A percentile compares a stretch with the other conserved stretches of the same genome.
Conservation (phyloP, 2,888 invertebrate genomes). For the Galeruca laticollis region DNA sequence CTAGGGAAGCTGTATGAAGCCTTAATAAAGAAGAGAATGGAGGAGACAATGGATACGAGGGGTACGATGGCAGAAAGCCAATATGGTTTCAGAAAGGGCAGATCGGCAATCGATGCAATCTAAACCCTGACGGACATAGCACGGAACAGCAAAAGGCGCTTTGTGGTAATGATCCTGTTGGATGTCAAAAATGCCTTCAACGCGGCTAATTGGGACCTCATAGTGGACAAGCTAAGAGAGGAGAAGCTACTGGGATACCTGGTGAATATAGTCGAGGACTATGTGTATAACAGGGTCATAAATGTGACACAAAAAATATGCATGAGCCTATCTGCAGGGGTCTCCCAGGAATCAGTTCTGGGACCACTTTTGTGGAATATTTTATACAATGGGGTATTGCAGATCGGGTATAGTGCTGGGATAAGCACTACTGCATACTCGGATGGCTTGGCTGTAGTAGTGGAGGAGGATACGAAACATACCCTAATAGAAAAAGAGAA, state of each 20-base stretch:
- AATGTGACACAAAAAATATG: background rate
- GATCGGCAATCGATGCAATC: no score
- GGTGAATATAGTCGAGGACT: slow-evolving; percentile 13
- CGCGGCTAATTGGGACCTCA: no score
- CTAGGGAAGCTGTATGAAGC: no score
- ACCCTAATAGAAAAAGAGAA: background rate
- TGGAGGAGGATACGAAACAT: background rate
- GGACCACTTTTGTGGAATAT: slow-evolving; percentile 38
- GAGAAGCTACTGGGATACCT: slow-evolving; percentile 20
- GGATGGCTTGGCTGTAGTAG: background rate
- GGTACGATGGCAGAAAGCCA: no score
- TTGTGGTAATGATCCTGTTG: no score
- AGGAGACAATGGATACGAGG: no score
- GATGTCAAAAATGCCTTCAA: no score
- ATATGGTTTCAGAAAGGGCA: no score
- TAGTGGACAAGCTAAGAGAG: no score
- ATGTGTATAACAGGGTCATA: background rate
- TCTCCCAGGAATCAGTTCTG: slow-evolving; percentile 41
- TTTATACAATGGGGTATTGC: slow-evolving; percentile 34
- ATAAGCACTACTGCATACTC: background rate
- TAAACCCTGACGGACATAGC: no score
- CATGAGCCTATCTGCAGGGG: slow-evolving; percentile 16
- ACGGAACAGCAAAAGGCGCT: no score
- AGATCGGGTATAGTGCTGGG: background rate
- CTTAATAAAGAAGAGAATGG: no score